Percentiles rank a stretch among this genome's conserved stretches.
Conservation (phyloP, 2,888 invertebrate species). For the Sisyra terminalis region DNA sequence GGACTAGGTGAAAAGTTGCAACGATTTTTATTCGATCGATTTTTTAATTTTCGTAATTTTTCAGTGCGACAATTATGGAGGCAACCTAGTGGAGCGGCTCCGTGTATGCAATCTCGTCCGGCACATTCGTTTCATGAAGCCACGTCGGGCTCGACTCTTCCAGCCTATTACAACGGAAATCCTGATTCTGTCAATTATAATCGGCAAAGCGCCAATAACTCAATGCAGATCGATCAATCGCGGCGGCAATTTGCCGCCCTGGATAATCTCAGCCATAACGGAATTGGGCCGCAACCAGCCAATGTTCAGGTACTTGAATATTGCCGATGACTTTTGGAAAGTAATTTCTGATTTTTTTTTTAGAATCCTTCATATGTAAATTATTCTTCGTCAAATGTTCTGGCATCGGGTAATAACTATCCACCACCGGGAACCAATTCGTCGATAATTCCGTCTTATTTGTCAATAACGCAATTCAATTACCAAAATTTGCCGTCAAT, state of each 20-base stretch:
- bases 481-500: background rate
- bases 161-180: background rate
- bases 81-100: background rate
- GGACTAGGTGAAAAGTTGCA: conserved; percentile 1
- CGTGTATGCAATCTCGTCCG: background rate
- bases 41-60: no score
- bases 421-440: background rate
- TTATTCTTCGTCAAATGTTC: background rate
- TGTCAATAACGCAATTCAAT: background rate
- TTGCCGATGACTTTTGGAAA: no score
- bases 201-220: background rate
- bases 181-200: background rate
- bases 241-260: no score
- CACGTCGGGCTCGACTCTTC: background rate
- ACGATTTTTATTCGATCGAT: no score
- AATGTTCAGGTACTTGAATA: no score
- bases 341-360: no score
- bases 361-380: background rate
- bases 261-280: no score
- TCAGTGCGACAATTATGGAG: conserved; percentile 2
- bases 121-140: background rate
- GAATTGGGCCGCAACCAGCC: no score
- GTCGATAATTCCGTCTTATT: background rate
- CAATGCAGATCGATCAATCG: background rate
- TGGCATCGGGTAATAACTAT: background rate